Base-by-base conservation (phyloP, 2,113 vertebrate genomes). In the Oryzias celebensis region DNA sequence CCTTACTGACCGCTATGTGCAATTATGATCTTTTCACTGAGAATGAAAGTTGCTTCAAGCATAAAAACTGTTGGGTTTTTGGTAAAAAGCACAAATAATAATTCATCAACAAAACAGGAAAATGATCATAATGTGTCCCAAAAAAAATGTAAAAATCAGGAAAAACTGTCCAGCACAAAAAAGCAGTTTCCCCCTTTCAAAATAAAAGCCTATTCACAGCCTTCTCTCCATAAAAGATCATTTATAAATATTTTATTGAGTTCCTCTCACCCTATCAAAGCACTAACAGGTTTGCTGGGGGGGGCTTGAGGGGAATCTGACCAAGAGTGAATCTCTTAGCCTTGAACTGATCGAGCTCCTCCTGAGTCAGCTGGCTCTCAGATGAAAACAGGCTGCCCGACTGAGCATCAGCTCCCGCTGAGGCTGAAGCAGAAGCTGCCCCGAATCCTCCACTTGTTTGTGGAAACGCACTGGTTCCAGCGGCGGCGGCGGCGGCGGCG, bases 321-420 rank as follows among this genome's bases (percentile, higher is more conserved):
- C 94, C 94, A 7, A 94, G 52, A 0, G 87, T 92, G 83, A 95
- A 96, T 55, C 77, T 93, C 57, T 91, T 94, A 5, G 87, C 90
- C 47, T 88, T 87, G 71, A 97, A 98, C 55, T 98, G 93, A 36
- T 85, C 85, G 36, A 96, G 69, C 71, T 98, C 96, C 48, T 95
- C 94, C 5, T 81, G 55, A 4, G 91, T 92, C 23, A 98, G 88
- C 3, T 94, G 90, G 1, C 80, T 79, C 73, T 84, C 91, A 16
- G 92, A 81, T 26, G 96, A 95, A 80, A 94, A 95, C 47, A 97
- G 55, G 13, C 66, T 62, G 52, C 89, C 90, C 1, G 71, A 62
- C 0, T 66, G 62, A 23, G 73, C 47, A 5, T 41, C 62, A 1
- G 15, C 53, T 73, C 22, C 77, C 17, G 62, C 56, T 28, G 65